phyloP scores from a whole-genome alignment of 2,888 invertebrate species.

The Dryomyza anilis region DNA sequence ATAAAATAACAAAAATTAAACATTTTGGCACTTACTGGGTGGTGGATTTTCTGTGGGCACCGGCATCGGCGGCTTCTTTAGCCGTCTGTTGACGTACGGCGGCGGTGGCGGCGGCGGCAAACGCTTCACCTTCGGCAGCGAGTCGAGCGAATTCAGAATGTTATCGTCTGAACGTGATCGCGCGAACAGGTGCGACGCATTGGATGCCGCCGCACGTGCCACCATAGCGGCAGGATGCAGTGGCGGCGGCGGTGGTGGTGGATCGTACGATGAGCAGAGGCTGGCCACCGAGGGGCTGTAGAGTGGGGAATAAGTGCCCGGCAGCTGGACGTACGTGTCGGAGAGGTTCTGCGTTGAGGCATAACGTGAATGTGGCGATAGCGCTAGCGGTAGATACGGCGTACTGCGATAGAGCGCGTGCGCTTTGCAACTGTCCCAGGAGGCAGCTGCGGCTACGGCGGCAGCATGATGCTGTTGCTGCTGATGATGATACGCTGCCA shows the following conservation, averaged over 20 bases:
- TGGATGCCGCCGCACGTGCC: constrained; percentile 44
- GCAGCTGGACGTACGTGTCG: constrained; percentile 74
- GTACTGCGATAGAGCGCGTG: constrained; percentile 82
- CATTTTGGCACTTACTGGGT: constrained; percentile 55
- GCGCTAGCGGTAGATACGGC: constrained; percentile 74
- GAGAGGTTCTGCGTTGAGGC: constrained; percentile 82
- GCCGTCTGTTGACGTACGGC: constrained; percentile 61
- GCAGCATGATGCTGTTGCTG: constrained; percentile 17
- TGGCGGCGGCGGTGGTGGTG: constrained; percentile 70
- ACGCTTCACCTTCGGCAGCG: constrained; percentile 63
- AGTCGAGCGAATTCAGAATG: constrained; percentile 72
- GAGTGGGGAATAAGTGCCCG: constrained; percentile 66
- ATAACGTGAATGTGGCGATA: constrained; percentile 72
- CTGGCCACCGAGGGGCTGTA: constrained; percentile 71
- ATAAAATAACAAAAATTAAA: too few relatives aligned
- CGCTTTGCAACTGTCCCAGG: constrained; percentile 65
- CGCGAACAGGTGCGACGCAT: constrained; percentile 64
- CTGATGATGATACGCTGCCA: constrained; percentile 47
- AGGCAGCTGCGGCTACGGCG: constrained; percentile 53
- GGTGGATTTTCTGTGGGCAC: constrained; percentile 62
- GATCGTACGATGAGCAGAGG: constrained; percentile 69
- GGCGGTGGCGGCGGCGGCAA: constrained; percentile 67
- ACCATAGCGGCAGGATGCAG: constrained; percentile 63
- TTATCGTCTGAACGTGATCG: constrained; percentile 83
- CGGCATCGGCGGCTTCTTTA: constrained; percentile 63